Conservation (phyloP, 2,797 vertebrate species). For the Choloepus didactylus region DNA sequence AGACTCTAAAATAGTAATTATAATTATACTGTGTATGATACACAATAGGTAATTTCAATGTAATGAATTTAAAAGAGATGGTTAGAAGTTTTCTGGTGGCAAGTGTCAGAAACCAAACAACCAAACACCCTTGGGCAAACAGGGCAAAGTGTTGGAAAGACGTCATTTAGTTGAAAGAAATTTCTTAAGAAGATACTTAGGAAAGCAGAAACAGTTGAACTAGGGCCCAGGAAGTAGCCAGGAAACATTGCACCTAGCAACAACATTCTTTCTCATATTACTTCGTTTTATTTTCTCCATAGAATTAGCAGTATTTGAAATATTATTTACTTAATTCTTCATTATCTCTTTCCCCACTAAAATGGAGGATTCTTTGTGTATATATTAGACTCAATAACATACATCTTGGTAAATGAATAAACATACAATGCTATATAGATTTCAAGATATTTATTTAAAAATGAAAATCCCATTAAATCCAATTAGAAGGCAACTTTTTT, state of each 20-base stretch:
- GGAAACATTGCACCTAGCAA: neutral
- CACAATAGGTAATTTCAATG: neutral
- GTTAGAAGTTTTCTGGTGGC: neutral
- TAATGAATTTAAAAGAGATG: neutral
- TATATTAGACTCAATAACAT: neutral
- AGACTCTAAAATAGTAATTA: too few species aligned
- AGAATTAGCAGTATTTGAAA: neutral
- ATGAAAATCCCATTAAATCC: neutral
- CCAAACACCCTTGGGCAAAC: neutral
- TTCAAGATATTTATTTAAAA: slow-evolving; percentile 44
- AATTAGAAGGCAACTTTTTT: neutral
- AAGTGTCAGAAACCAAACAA: neutral
- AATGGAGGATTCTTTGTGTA: neutral
- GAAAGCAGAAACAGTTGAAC: too few species aligned
- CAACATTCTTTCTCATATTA: neutral
- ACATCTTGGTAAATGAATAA: neutral
- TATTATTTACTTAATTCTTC: slow-evolving; percentile 31
- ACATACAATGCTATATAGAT: neutral
- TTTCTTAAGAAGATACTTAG: too few species aligned
- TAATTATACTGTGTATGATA: too few species aligned
- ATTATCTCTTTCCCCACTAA: neutral
- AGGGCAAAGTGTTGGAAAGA: too few species aligned
- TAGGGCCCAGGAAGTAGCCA: neutral
- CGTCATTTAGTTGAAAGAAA: too few species aligned
- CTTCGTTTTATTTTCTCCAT: neutral